Evolutionary conservation across 1,140 invertebrate species (phyloP), one percentile per base, ranked within the genome.

Genomic region (Temnothorax longispinosus): DNA sequence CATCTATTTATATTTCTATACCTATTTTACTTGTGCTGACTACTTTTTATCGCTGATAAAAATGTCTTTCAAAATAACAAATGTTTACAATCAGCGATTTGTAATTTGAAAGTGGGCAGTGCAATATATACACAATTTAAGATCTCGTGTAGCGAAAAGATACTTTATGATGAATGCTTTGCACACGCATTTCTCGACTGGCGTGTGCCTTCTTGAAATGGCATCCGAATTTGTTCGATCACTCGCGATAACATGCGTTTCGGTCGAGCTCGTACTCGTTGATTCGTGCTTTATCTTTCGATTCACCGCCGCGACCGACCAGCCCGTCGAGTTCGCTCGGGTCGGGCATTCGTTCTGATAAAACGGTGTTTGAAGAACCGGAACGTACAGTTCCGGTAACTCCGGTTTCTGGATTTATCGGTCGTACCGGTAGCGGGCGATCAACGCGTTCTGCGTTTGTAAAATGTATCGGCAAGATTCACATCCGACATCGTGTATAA

Each of bases 331-430:
- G 56, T 76, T 87, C 75, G 52, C 71, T 72, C 54, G 52, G 54
- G n/a, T 65, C 60, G 58, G 44, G 6, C 60, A n/a, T 58, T 32
- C 60, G 13, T 27, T 69, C 44, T 76, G 85, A 84, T 82, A 87
- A 89, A 90, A 82, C 47, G 82, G 41, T 67, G 64, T 89, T 89
- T 60, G 84, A 87, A 44, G 50, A 85, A 50, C 21, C 80, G 69
- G 35, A 60, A 47, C 54, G 32, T 21, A 15, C 3, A 13, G 38
- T 50, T 67, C 60, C 47, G 54, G 38, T 44, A 82, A n/a, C 50
- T 64, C 32, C 47, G 47, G 18, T 80, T 67, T 77, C 56, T 44
- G 56, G 8, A 75, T 75, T 75, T 74, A 60, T 74, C 69, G 52
- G 27, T 50, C 27, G 13, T 13, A 52, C 18, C 27, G 67, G 27